Conservation (phyloP, 30 jellyfish, hydroid and myxozoan species). For the Hydra vulgaris region DNA sequence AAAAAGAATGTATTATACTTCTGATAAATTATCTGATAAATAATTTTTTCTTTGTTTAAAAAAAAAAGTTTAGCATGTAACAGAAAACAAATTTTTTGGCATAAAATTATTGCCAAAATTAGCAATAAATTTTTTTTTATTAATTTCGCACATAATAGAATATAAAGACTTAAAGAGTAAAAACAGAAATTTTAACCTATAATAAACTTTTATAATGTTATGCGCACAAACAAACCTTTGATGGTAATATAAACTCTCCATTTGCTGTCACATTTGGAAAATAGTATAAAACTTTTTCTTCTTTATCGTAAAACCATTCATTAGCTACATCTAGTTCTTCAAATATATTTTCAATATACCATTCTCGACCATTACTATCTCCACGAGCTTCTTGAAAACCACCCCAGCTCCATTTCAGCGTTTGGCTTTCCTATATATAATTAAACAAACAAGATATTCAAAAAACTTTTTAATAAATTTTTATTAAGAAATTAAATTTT, state of each 20-base stretch:
- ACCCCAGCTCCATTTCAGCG: conserved; percentile 80
- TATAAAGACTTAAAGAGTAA: no score
- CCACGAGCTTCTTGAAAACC: conserved; percentile 99
- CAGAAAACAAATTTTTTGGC: no score
- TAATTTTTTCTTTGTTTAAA: no score
- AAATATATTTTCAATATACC: conserved; percentile 93
- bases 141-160: no score
- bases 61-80: no score
- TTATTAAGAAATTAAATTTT: neutral
- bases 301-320: conserved; percentile 88
- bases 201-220: no score
- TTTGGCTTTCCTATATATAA: conserved; percentile 3
- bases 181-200: no score
- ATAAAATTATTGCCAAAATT: no score
- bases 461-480: no score
- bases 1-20: no score
- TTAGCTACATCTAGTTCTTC: conserved; percentile 91
- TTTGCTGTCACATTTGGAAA: conserved; percentile 53
- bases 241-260: conserved; percentile 31
- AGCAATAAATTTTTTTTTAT: no score
- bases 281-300: conserved; percentile 48
- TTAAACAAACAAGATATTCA: neutral
- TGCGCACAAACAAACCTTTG: conserved; percentile 38
- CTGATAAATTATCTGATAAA: no score
- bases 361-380: conserved; percentile 59